A percentile compares a stretch with the other conserved stretches of the same genome.
These are phyloP conservation scores for Drosophila nigrodunni DNA, from an alignment of 1,140 invertebrate genomes.

Conservation along the genomic window DNA sequence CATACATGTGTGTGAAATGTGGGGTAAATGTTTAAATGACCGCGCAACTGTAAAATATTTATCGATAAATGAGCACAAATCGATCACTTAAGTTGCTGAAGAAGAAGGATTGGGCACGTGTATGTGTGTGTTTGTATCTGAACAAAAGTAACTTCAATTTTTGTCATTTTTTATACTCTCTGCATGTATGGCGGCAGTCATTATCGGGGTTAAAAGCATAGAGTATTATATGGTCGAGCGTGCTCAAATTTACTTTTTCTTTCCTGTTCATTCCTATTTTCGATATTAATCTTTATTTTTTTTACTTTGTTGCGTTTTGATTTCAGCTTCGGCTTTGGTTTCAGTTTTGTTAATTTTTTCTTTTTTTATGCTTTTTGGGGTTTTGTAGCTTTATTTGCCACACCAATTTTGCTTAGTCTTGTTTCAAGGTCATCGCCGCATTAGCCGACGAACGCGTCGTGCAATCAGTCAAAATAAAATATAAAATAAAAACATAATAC, in stretches of 20 bases:
- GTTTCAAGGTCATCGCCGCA: conserved; percentile 67
- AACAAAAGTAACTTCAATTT: neutral
- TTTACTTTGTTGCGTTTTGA: conserved; percentile 52
- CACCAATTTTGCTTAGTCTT: conserved; percentile 60
- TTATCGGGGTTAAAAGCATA: no score
- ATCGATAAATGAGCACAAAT: conserved; percentile 8
- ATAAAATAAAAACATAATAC: conserved; percentile 17
- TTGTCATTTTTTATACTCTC: neutral
- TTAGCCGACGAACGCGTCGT: conserved; percentile 51
- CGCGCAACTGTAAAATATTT: neutral
- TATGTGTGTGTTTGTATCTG: conserved; percentile 8
- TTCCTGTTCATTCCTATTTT: neutral
- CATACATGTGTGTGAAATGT: conserved; percentile 1
- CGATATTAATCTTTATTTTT: conserved; percentile 13
- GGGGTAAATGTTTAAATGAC: neutral
- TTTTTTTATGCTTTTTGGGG: conserved; percentile 14
- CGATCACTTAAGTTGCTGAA: conserved; percentile 4
- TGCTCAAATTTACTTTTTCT: no score
- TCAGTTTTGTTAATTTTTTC: conserved; percentile 43
- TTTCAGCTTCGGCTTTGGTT: conserved; percentile 35
- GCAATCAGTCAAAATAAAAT: conserved; percentile 66
- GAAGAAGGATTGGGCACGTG: neutral
- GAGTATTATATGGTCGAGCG: no score
- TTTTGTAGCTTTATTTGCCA: conserved; percentile 18
- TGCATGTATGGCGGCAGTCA: no score